These are phyloP conservation scores for Antrozous pallidus DNA, from an alignment of 2,797 vertebrate genomes.

Conservation along the genomic window DNA sequence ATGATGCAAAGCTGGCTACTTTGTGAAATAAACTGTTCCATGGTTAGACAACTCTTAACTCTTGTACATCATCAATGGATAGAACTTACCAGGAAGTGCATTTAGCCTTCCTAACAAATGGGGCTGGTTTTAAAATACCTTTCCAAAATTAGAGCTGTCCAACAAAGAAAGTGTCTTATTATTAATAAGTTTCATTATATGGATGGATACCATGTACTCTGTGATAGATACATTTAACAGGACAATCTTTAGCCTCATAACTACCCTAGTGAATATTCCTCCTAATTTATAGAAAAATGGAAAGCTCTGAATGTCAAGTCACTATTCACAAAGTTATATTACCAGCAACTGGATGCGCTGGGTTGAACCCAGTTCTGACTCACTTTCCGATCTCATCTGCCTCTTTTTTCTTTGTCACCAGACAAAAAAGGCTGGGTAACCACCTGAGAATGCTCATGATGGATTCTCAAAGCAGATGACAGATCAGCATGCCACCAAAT, in stretches of 20 bases:
- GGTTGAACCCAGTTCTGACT: background rate
- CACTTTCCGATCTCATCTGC: background rate
- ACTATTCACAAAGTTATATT: background rate
- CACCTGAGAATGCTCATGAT: background rate
- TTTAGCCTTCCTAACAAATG: background rate
- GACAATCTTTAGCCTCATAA: background rate
- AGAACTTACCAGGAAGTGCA: background rate
- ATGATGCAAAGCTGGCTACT: background rate
- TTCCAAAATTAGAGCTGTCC: background rate
- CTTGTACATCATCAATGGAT: background rate
- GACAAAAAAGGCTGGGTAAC: background rate
- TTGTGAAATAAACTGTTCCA: background rate
- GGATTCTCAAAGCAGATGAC: background rate
- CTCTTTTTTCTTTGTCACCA: background rate
- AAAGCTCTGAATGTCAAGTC: background rate
- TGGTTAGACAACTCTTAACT: background rate
- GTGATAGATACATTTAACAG: background rate
- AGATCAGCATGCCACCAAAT: background rate
- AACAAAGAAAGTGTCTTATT: background rate
- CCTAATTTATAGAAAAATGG: background rate
- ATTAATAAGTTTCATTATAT: background rate
- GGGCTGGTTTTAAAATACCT: background rate
- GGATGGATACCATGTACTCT: background rate
- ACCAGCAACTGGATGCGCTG: background rate
- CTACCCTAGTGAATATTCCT: background rate